Conservation (phyloP, 2,113 vertebrate species). For the Rhynchomys soricoides region DNA sequence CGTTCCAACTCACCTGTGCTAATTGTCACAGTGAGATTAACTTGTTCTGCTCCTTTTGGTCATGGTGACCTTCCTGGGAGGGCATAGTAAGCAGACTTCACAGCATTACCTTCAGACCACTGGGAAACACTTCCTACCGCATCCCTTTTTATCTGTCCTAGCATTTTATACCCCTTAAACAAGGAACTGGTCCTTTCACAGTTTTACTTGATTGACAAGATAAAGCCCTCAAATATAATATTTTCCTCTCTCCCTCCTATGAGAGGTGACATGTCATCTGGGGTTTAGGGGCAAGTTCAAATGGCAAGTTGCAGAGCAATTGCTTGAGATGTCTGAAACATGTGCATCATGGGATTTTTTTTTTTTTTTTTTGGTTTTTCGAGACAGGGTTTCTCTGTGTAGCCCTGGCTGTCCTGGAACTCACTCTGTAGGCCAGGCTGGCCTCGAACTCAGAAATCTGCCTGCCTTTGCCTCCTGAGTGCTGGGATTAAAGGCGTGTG, state of each 20-base stretch:
- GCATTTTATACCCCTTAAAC: background rate
- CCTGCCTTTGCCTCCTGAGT: too few species aligned
- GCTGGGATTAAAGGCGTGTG: too few species aligned
- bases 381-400: too few species aligned
- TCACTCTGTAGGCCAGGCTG: too few species aligned
- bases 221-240: background rate
- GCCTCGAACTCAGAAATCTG: too few species aligned
- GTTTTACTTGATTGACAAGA: conserved; percentile 19
- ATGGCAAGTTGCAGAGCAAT: background rate
- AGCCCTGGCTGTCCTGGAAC: too few species aligned
- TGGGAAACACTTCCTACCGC: background rate
- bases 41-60: background rate
- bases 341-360: background rate
- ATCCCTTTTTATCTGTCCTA: background rate
- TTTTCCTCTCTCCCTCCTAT: background rate
- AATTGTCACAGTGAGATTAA: background rate
- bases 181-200: background rate
- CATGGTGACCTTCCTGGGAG: background rate
- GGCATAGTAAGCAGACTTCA: background rate
- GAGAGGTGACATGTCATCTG: background rate
- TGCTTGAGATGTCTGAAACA: background rate
- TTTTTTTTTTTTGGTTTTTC: too few species aligned
- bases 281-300: conserved; percentile 19
- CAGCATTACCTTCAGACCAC: background rate
- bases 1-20: background rate